Base-by-base conservation (phyloP, 2,888 invertebrate species). In the Prosopocoilus inquinatus region DNA sequence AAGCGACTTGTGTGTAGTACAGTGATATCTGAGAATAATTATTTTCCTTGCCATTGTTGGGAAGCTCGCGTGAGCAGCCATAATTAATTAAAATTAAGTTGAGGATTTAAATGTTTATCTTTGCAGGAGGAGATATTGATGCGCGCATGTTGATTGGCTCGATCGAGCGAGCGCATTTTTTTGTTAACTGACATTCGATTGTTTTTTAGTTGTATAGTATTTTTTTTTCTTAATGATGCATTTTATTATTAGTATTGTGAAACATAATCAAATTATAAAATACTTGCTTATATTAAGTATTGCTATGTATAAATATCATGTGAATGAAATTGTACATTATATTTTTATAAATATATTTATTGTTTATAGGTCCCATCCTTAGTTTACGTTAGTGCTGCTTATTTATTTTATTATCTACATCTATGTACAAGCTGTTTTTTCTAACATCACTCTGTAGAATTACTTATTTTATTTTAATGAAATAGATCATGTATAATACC, bases 261-360 rank as follows among this genome's bases (percentile, higher is more conserved):
- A 63, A 58, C 64, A 65, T 65, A 67, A 66, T 65, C 65, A 65
- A 67, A 67, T 66, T 64, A 64, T 64, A 61, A 63, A 61, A 60
- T 58, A 65, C 59, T n/a, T 69, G 67, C 66, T 70, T 70, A 69
- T 64, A 65, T 67, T 68, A 69, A 66, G 66, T 70, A 69, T 62
- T 65, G 59, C 56, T 57, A 50, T 55, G 50, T 55, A 55, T 50
- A 55, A 55, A 55, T 39, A 49, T 45, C 50, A 55, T 47, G 50
- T 55, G 50, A 46, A 47, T 53, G 67, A 69, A 66, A 59, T 59
- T 72, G 72, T 72, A 72, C 66, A 71, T 70, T 71, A 72, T 74
- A 74, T 74, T 74, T 74, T 74, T 74, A 72, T 73, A 73, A 67
- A 66, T 72, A 70, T 72, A 71, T 72, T 73, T 73, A 70, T 73